Conservation (phyloP, 2,113 vertebrate species). For the Ancistrus triradiatus region DNA sequence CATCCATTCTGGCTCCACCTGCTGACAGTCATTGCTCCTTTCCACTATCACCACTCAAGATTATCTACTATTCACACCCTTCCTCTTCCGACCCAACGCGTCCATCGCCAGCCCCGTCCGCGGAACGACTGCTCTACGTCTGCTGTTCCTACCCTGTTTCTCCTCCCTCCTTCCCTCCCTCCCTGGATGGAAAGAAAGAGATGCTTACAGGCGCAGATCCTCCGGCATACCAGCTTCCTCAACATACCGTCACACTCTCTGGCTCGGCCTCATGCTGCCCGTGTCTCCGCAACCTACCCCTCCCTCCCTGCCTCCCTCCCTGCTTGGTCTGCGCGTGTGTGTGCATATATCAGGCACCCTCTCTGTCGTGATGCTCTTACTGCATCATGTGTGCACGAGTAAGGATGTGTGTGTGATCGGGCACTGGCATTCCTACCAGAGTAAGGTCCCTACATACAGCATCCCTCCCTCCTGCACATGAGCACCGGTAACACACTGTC, state of each 20-base stretch:
- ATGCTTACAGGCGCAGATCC: constrained; percentile 79
- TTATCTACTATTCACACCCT: constrained; percentile 2
- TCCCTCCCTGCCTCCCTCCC: constrained; percentile 23
- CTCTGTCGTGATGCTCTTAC: background rate
- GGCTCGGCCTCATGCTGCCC: constrained; percentile 50
- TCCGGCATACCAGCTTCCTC: constrained; percentile 80
- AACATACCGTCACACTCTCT: constrained; percentile 68
- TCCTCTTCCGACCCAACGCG: too few species aligned
- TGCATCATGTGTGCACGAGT: constrained; percentile 13
- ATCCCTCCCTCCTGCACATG: background rate
- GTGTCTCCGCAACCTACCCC: constrained; percentile 42
- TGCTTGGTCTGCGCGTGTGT: constrained; percentile 1
- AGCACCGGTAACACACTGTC: background rate
- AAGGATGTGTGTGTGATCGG: constrained; percentile 1
- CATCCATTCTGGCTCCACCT: too few species aligned
- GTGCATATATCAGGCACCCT: too few species aligned
- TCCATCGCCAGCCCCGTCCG: background rate
- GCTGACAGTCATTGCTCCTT: too few species aligned
- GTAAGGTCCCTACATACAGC: constrained; percentile 1
- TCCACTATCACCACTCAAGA: background rate
- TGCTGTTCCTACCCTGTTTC: background rate
- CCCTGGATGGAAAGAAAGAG: constrained; percentile 35
- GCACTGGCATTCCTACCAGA: background rate
- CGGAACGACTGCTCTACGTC: background rate
- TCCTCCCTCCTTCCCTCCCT: constrained; percentile 14